phyloP scores from a whole-genome alignment of 2,888 invertebrate genomes.

The Parapristionchus giblindavisi region DNA sequence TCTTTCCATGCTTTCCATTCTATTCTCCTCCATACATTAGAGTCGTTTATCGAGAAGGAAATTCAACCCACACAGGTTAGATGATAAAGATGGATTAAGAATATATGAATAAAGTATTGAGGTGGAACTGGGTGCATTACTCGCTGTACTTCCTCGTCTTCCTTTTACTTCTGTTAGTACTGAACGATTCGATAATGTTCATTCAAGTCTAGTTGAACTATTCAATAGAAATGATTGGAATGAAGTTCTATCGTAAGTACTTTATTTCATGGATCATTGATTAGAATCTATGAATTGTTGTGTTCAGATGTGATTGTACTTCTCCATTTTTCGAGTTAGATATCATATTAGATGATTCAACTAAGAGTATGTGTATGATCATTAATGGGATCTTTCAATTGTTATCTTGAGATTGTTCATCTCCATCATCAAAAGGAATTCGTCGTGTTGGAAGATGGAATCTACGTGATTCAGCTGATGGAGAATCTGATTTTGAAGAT shows the following conservation, averaged over 20 bases:
- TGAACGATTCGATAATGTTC: constrained; percentile 9
- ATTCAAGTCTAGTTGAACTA: constrained; percentile 1
- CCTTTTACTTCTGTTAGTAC: constrained; percentile 16
- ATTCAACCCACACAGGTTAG: constrained; percentile 27
- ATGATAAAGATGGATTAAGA: background rate
- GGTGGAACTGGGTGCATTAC: constrained; percentile 24
- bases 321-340: constrained; percentile 12
- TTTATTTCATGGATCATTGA: background rate
- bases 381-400: background rate
- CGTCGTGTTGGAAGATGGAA: constrained; percentile 26
- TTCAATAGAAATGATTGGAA: constrained; percentile 10
- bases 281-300: background rate
- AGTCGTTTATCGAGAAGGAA: constrained; percentile 15
- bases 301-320: constrained; percentile 20
- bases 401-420: background rate
- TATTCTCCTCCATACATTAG: constrained; percentile 16
- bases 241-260: constrained; percentile 23
- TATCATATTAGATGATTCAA: constrained; percentile 6
- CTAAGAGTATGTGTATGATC: background rate
- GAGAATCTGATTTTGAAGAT: constrained; percentile 35
- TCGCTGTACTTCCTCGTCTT: constrained; percentile 31
- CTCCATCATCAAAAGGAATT: background rate
- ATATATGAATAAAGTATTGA: background rate
- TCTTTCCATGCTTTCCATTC: constrained; percentile 22
- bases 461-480: constrained; percentile 22